phyloP scores from a whole-genome alignment of 2,888 invertebrate genomes.

The Eupithecia centaureata region DNA sequence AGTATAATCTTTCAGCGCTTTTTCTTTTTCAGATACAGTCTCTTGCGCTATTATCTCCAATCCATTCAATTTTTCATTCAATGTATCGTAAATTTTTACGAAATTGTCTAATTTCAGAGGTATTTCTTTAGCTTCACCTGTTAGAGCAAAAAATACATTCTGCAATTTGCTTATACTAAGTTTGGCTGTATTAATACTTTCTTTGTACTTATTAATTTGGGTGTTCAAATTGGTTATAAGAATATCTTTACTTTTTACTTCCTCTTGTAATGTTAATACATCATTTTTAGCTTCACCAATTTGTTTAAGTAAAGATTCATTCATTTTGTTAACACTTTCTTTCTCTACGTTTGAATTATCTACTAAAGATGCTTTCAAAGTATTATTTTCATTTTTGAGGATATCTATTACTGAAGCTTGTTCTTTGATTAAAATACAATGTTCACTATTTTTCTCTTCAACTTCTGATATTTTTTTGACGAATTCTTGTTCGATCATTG shows the following conservation, averaged over 20 bases:
- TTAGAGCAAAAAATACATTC: constrained; percentile 52
- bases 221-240: constrained; percentile 51
- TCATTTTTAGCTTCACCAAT: constrained; percentile 4
- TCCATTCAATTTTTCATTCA: constrained; percentile 52
- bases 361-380: constrained; percentile 42
- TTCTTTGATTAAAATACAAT: constrained; percentile 48
- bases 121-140: constrained; percentile 54
- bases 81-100: constrained; percentile 49
- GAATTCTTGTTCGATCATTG: constrained; percentile 50
- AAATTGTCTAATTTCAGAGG: constrained; percentile 56
- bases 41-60: constrained; percentile 53
- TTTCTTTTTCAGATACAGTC: constrained; percentile 52
- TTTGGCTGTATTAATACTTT: constrained; percentile 54
- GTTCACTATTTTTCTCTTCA: constrained; percentile 45
- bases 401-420: constrained; percentile 40
- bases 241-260: constrained; percentile 51
- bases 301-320: constrained; percentile 18
- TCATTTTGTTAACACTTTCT: constrained; percentile 37
- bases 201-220: constrained; percentile 47
- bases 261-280: constrained; percentile 41
- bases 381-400: constrained; percentile 51
- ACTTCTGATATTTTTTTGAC: constrained; percentile 47
- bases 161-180: constrained; percentile 51
- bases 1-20: constrained; percentile 34
- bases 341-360: constrained; percentile 31